These are phyloP conservation scores for Polyommatus iphigenia DNA, from an alignment of 2,888 invertebrate species.

Conservation along the genomic window DNA sequence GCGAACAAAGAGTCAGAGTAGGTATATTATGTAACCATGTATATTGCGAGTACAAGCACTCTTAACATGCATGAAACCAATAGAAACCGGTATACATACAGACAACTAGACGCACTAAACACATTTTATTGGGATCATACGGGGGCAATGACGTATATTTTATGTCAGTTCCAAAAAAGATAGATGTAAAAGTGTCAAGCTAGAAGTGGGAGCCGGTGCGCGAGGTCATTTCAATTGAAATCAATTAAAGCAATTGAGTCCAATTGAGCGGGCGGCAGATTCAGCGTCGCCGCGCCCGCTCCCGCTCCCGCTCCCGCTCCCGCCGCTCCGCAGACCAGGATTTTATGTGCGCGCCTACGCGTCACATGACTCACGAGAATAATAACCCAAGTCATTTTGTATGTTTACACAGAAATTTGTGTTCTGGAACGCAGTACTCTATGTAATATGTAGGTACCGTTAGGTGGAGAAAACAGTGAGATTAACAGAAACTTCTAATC, in stretches of 20 bases:
- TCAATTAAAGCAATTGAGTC: slow-evolving; percentile 77
- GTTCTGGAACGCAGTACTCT: neutral
- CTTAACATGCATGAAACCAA: neutral
- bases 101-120: neutral
- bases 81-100: neutral
- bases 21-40: neutral
- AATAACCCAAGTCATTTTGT: neutral
- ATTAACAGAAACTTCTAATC: too few relatives aligned
- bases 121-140: slow-evolving; percentile 50
- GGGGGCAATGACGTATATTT: slow-evolving; percentile 67
- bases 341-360: slow-evolving; percentile 78
- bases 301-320: too few relatives aligned
- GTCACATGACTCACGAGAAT: slow-evolving; percentile 66
- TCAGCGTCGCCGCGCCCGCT: slow-evolving; percentile 63
- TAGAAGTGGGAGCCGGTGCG: slow-evolving; percentile 74
- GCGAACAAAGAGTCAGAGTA: neutral
- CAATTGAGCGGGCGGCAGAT: slow-evolving; percentile 79
- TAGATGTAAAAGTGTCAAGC: slow-evolving; percentile 78
- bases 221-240: slow-evolving; percentile 80
- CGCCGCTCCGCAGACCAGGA: slow-evolving; percentile 63
- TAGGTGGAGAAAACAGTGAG: too few relatives aligned
- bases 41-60: neutral
- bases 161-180: slow-evolving; percentile 78
- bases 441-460: neutral
- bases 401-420: neutral